Percentiles rank a stretch among this genome's conserved stretches.
These are phyloP conservation scores for Anarsia innoxiella DNA, from an alignment of 2,888 invertebrate genomes.

Conservation along the genomic window DNA sequence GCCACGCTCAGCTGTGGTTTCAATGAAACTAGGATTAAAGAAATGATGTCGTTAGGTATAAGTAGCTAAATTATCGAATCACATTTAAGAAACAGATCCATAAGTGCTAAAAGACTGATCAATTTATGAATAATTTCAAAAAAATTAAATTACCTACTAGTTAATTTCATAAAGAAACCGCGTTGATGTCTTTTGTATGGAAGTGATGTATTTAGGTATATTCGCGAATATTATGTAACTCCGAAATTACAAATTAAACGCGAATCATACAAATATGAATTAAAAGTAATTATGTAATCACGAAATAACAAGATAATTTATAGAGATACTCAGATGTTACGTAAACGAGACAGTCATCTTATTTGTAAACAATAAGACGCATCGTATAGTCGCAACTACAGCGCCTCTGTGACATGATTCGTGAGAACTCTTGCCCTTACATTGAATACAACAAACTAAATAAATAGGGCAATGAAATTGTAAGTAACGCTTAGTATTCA, in stretches of 20 bases:
- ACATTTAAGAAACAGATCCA: neutral
- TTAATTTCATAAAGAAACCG: too few species aligned
- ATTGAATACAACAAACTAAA: slow-evolving; percentile 25
- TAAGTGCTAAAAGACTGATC: neutral
- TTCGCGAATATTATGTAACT: too few species aligned
- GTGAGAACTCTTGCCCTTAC: slow-evolving; percentile 3
- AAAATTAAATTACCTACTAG: too few species aligned
- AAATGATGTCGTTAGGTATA: neutral
- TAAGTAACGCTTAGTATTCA: slow-evolving; percentile 62
- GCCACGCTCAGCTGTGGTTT: neutral
- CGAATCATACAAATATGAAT: too few species aligned
- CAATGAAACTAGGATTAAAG: neutral
- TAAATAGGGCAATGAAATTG: slow-evolving; percentile 58
- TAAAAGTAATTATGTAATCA: too few species aligned
- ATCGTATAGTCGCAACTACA: too few species aligned
- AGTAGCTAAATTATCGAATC: neutral
- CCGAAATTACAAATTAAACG: too few species aligned
- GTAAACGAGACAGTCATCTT: too few species aligned
- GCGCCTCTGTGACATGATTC: neutral
- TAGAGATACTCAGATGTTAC: too few species aligned
- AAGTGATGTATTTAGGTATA: too few species aligned
- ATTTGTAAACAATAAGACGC: too few species aligned
- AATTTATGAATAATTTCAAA: neutral
- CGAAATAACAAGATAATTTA: too few species aligned
- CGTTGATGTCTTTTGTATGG: slow-evolving; percentile 37